A percentile compares a stretch with the other conserved stretches of the same genome.
phyloP scores from a whole-genome alignment of 1,140 invertebrate species.

The Cephus cinctus region DNA sequence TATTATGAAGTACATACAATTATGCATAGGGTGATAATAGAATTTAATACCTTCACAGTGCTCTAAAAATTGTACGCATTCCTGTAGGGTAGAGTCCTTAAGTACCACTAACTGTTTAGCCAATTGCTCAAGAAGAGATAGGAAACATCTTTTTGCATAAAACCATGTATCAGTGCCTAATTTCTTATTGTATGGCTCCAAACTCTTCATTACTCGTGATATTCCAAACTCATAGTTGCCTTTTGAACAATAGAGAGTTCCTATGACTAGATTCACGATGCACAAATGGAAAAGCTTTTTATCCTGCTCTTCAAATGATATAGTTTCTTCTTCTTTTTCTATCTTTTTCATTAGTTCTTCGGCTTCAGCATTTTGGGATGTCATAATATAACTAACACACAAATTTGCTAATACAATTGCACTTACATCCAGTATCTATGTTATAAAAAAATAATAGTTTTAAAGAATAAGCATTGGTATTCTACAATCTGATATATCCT shows the following conservation, averaged over 20 bases:
- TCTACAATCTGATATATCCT: not conserved
- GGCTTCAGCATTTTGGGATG: constrained; percentile 97
- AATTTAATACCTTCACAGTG: constrained; percentile 73
- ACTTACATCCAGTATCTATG: constrained; percentile 92
- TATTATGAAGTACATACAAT: not conserved
- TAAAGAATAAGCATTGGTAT: constrained; percentile 1
- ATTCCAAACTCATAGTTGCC: constrained; percentile 99
- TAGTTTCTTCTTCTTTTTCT: constrained; percentile 95
- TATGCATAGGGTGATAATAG: not conserved
- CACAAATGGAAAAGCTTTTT: constrained; percentile 96
- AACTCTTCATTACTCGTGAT: constrained; percentile 92
- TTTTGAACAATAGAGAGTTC: constrained; percentile 96
- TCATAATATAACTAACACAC: constrained; percentile 99
- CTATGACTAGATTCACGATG: constrained; percentile 98
- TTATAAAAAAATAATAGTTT: constrained; percentile 31
- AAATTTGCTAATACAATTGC: constrained; percentile 97
- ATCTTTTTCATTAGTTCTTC: constrained; percentile 99
- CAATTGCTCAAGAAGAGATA: constrained; percentile 90
- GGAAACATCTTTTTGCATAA: constrained; percentile 92
- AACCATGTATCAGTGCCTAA: constrained; percentile 97
- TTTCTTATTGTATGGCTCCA: constrained; percentile 95
- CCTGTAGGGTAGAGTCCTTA: constrained; percentile 83
- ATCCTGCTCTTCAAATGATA: constrained; percentile 90
- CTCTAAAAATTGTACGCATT: constrained; percentile 90
- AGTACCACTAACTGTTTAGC: constrained; percentile 89